Evolutionary conservation across 2,113 vertebrate species (phyloP), one percentile per base, ranked within the genome.

Genomic region (Tylochromis polylepis): DNA sequence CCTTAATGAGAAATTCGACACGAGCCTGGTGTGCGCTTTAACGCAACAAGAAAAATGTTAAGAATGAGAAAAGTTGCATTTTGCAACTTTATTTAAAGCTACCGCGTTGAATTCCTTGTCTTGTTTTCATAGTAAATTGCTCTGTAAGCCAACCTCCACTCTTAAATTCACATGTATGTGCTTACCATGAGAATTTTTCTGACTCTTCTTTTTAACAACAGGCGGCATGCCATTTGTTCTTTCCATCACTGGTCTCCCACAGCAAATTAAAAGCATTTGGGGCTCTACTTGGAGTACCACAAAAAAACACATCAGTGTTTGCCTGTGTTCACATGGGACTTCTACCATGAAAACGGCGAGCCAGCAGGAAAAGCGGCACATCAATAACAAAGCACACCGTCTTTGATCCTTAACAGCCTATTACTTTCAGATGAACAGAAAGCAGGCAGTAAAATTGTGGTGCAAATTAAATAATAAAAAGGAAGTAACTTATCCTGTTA

Each of bases 111-210:
- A 78, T 41, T 14, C 78, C 49, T 72, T 75, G 27, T 58, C 22
- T 84, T 70, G 5, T 67, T 57, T 62, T 8, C 46, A 57, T 0
- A 65, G 58, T 10, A 27, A 62, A 24, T 18, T 58, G 11, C 16
- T 18, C 2, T 49, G 18, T 20, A 16, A 60, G 11, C 34, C 20
- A 16, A 34, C 12, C 14, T n/a, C 49, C 49, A n/a, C 3, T 14
- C 12, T 51, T 80, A 18, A 20, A 20, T 18, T 78, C 29, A 14
- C 14, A 16, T 49, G 24, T 51, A 75, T 31, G 70, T 38, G 10
- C 94, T 93, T 92, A 96, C 93, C 92, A 87, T 92, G 75, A 31
- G 38, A 24, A 49, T 92, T 95, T 87, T 6, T 88, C 6, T 88
- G 56, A 57, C 75, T 92, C 55, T 87, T 91, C 67, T n/a, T 82